Evolutionary conservation across 2,797 vertebrate species (phyloP).

Genomic region (Xyrichtys novacula): DNA sequence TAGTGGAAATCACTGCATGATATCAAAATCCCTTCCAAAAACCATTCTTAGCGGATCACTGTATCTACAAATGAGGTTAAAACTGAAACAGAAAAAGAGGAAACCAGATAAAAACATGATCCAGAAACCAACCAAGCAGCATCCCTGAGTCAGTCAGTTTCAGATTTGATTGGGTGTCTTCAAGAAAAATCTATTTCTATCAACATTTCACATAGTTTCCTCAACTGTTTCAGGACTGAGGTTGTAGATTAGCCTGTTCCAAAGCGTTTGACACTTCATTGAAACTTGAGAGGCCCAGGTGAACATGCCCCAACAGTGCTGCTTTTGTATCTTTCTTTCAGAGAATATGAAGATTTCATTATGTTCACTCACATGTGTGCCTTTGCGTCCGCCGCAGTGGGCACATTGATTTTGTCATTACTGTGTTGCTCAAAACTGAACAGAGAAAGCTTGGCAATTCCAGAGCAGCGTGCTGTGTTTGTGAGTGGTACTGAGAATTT

Average conservation of each 20-base stretch:
- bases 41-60: too few species aligned
- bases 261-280: not conserved
- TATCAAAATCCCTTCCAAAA: too few species aligned
- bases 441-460: constrained; percentile 4
- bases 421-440: constrained; percentile 17
- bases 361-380: constrained; percentile 4
- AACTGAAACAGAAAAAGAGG: too few species aligned
- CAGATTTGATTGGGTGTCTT: too few species aligned
- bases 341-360: not conserved
- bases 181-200: too few species aligned
- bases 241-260: not conserved
- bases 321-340: not conserved
- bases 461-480: constrained; percentile 25
- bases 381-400: not conserved
- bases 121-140: too few species aligned
- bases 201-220: too few species aligned
- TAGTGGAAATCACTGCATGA: too few species aligned
- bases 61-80: too few species aligned
- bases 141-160: too few species aligned
- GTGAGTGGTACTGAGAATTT: constrained; percentile 22
- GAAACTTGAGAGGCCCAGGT: not conserved
- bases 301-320: not conserved
- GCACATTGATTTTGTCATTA: constrained; percentile 22
- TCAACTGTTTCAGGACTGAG: too few species aligned
- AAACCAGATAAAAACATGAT: too few species aligned